Evolutionary conservation across 1,140 invertebrate species (phyloP).

Genomic region (Kradibia gibbosae): DNA sequence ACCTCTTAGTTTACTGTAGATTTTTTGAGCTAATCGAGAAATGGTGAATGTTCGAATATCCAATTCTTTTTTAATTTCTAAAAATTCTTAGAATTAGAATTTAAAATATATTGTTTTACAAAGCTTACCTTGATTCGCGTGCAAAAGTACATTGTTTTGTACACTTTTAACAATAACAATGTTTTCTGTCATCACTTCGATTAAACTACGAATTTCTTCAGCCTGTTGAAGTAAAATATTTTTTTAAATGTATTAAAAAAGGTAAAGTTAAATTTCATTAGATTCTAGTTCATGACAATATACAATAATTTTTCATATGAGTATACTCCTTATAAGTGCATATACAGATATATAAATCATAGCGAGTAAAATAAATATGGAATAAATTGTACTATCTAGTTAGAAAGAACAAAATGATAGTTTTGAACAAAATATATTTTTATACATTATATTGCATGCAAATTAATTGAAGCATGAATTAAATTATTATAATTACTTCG

Average conservation of each 20-base stretch:
- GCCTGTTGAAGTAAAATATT: conserved; percentile 64
- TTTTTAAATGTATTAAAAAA: conserved; percentile 16
- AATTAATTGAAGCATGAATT: conserved; percentile 38
- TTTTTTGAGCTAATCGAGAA: conserved; percentile 62
- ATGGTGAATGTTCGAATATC: conserved; percentile 68
- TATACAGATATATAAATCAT: not conserved
- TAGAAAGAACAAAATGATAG: not conserved
- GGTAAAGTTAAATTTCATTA: not conserved
- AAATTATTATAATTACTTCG: conserved; percentile 64
- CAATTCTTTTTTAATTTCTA: conserved; percentile 75
- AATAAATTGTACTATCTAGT: not conserved
- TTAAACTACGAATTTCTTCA: conserved; percentile 71
- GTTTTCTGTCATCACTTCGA: conserved; percentile 72
- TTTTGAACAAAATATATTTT: not conserved
- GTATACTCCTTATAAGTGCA: not conserved
- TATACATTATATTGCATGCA: not conserved
- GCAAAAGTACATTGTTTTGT: conserved; percentile 75
- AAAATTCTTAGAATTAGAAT: conserved; percentile 53
- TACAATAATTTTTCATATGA: not conserved
- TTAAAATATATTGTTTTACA: conserved; percentile 12
- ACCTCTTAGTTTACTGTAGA: conserved; percentile 67
- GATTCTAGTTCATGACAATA: not conserved
- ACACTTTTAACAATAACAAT: conserved; percentile 73
- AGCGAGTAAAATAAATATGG: not conserved
- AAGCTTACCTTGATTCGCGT: conserved; percentile 73